These are phyloP conservation scores for Calliopsis andreniformis DNA, from an alignment of 1,140 invertebrate genomes.

Conservation along the genomic window DNA sequence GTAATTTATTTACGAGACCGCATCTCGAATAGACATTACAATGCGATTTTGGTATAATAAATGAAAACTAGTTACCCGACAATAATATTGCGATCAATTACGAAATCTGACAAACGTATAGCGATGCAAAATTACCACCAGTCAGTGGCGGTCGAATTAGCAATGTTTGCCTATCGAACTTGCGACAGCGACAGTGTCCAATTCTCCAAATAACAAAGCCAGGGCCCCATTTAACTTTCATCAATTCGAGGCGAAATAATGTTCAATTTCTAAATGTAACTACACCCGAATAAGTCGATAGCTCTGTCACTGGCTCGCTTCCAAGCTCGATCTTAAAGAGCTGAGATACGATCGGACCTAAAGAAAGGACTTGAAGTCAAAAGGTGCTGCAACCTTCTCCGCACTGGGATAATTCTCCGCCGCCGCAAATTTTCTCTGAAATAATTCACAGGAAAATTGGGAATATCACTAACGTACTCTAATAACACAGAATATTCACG, in stretches of 20 bases:
- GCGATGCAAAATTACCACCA: slow-evolving; percentile 20
- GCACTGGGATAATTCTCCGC: background rate
- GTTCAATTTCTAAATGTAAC: slow-evolving; percentile 1
- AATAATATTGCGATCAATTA: slow-evolving; percentile 42
- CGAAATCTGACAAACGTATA: slow-evolving; percentile 31
- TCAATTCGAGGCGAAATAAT: background rate
- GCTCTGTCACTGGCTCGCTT: background rate
- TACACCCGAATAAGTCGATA: background rate
- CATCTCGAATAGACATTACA: slow-evolving; percentile 30
- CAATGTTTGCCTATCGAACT: background rate
- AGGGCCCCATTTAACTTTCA: background rate
- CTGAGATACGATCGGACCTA: slow-evolving; percentile 2
- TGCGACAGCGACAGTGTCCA: background rate
- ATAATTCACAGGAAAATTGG: slow-evolving; percentile 13
- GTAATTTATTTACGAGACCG: slow-evolving; percentile 31
- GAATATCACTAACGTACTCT: slow-evolving; percentile 7
- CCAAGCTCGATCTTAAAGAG: slow-evolving; percentile 16
- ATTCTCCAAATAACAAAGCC: background rate
- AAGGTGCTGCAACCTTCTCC: background rate
- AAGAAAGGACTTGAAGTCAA: background rate
- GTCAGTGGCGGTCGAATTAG: background rate
- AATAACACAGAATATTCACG: slow-evolving; percentile 16
- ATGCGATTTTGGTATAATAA: slow-evolving; percentile 38
- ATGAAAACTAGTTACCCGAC: slow-evolving; percentile 18
- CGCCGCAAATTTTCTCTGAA: background rate